phyloP scores from a whole-genome alignment of 2,797 vertebrate species.

The Cheirogaleus major region DNA sequence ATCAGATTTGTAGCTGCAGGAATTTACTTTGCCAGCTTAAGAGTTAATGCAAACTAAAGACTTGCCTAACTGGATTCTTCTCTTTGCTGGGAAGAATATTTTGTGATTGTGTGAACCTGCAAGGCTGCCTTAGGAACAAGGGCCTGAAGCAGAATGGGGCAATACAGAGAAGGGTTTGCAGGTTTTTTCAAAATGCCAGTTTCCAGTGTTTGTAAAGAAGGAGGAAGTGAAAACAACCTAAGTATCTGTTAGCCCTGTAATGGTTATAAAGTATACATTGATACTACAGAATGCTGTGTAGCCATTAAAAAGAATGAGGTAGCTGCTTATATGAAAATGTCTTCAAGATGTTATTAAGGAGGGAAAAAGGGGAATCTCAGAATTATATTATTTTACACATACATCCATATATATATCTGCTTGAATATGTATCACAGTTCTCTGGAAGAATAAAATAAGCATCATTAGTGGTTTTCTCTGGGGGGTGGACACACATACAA shows the following conservation, averaged over 20 bases:
- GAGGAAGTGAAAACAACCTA: not conserved
- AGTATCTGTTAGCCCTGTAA: not conserved
- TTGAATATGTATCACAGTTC: not conserved
- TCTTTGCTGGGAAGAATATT: slow-evolving; percentile 28
- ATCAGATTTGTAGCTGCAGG: not conserved
- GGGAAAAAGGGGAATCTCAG: not conserved
- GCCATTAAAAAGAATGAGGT: not conserved
- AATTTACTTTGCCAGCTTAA: not conserved
- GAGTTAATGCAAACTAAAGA: slow-evolving; percentile 13
- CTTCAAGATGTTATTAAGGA: not conserved
- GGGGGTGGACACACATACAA: not conserved
- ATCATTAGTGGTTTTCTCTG: not conserved
- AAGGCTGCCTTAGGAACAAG: not conserved
- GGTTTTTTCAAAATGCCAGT: not conserved
- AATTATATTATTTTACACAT: not conserved
- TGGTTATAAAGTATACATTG: not conserved
- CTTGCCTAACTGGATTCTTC: slow-evolving; percentile 12
- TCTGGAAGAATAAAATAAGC: slow-evolving; percentile 10
- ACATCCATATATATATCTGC: not conserved
- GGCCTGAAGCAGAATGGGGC: not conserved
- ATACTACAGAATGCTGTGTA: not conserved
- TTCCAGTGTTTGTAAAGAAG: not conserved
- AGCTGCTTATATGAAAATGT: not conserved
- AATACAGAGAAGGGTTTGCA: not conserved
- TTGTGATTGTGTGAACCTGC: not conserved